A percentile compares a stretch with the other conserved stretches of the same genome.
Conservation (phyloP, 2,888 invertebrate species). For the Pteria penguin region DNA sequence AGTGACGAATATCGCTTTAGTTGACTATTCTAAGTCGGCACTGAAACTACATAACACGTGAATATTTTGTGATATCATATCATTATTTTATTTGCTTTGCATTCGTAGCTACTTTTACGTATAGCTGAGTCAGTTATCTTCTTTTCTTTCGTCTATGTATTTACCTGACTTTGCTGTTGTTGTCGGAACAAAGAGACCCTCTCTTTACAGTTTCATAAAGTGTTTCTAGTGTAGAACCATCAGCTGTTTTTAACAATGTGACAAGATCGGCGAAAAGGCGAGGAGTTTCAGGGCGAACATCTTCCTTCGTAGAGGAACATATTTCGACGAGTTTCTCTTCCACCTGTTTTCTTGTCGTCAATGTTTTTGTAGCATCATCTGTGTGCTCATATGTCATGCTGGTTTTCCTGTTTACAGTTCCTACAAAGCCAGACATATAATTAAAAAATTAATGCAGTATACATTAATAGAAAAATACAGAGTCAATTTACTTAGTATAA, state of each 20-base stretch:
- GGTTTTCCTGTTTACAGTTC: constrained; percentile 55
- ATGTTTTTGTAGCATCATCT: constrained; percentile 20
- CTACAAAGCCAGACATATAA: too few relatives aligned
- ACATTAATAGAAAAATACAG: too few relatives aligned
- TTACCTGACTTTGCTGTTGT: constrained; percentile 65
- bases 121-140: too few relatives aligned
- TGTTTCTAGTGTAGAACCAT: constrained; percentile 71
- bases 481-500: too few relatives aligned
- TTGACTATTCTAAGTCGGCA: too few relatives aligned
- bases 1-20: too few relatives aligned
- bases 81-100: not conserved
- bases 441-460: too few relatives aligned
- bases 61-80: not conserved
- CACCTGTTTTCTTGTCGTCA: constrained; percentile 39
- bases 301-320: constrained; percentile 70
- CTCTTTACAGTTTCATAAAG: constrained; percentile 60
- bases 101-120: too few relatives aligned
- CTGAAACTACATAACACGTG: too few relatives aligned
- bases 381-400: constrained; percentile 63
- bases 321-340: constrained; percentile 62
- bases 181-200: constrained; percentile 58
- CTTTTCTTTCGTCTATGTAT: too few relatives aligned
- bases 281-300: constrained; percentile 80
- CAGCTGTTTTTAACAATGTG: constrained; percentile 77
- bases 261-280: constrained; percentile 81